Conservation (phyloP, 2,797 vertebrate species). For the Zalophus californianus region DNA sequence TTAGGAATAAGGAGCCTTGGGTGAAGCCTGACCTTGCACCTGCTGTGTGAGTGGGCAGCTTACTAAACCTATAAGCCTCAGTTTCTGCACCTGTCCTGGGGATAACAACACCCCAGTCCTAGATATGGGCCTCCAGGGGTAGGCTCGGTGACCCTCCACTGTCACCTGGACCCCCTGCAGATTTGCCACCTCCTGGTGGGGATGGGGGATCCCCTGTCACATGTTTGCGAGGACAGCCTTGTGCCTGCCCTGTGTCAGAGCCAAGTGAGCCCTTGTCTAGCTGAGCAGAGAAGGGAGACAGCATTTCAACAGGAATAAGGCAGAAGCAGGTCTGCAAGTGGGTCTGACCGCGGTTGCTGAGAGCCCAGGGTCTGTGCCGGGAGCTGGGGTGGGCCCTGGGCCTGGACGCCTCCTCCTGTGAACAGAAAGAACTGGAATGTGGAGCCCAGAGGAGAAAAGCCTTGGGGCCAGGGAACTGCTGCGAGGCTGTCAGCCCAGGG, state of each 20-base stretch:
- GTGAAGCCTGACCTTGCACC: background rate
- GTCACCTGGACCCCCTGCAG: background rate
- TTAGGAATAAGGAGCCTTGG: background rate
- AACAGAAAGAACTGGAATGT: background rate
- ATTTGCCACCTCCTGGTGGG: background rate
- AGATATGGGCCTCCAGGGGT: background rate
- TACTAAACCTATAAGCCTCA: background rate
- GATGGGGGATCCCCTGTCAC: background rate
- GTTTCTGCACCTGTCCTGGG: background rate
- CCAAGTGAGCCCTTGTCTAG: background rate
- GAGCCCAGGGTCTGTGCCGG: background rate
- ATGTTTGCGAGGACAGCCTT: background rate
- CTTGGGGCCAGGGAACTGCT: background rate
- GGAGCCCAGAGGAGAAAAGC: background rate
- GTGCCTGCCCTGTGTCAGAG: background rate
- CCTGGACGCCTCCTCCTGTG: background rate
- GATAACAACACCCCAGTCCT: background rate
- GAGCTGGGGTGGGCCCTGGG: background rate
- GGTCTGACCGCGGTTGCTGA: rapidly evolving
- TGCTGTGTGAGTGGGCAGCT: background rate
- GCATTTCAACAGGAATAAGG: background rate
- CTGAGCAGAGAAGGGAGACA: background rate
- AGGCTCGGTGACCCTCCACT: background rate
- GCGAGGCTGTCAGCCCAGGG: background rate
- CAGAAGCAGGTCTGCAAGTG: background rate